phyloP scores from a whole-genome alignment of 2,888 invertebrate genomes.

The Pollenia griseotomentosa region DNA sequence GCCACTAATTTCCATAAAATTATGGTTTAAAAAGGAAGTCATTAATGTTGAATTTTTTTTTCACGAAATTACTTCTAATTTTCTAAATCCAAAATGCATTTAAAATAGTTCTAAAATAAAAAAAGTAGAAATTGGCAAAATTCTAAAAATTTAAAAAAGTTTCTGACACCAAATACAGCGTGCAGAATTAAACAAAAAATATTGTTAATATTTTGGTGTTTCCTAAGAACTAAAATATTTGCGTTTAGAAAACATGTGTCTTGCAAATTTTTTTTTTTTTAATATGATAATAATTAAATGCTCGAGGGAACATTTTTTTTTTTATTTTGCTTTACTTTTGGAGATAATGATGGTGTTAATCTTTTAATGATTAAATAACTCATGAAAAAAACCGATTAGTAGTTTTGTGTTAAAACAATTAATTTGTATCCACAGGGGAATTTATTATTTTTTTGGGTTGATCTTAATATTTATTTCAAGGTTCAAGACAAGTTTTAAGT shows the following conservation, averaged over 20 bases:
- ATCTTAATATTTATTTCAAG: not conserved
- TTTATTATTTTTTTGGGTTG: not conserved
- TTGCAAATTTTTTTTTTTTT: not conserved
- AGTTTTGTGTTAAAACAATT: not conserved
- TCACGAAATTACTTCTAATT: conserved; percentile 24
- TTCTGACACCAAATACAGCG: conserved; percentile 7
- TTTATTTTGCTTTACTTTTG: not conserved
- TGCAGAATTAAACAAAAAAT: conserved; percentile 30
- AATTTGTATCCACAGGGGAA: not conserved
- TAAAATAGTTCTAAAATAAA: conserved; percentile 25
- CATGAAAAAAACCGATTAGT: not conserved
- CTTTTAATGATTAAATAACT: not conserved
- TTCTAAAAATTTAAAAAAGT: not conserved
- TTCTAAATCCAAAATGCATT: conserved; percentile 22
- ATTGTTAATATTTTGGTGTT: conserved; percentile 16
- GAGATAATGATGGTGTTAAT: not conserved
- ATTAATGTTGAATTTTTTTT: conserved; percentile 47
- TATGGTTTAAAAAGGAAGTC: conserved; percentile 70
- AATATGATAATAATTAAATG: not conserved
- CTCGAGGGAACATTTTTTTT: no score
- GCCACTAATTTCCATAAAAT: conserved; percentile 65
- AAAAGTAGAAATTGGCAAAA: not conserved
- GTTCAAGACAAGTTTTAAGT: not conserved
- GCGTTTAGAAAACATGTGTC: conserved; percentile 3
- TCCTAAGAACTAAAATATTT: conserved; percentile 19